Evolutionary conservation across 2,797 vertebrate genomes (phyloP), one percentile per base, ranked within the genome.

Genomic region (Gymnocypris eckloni): DNA sequence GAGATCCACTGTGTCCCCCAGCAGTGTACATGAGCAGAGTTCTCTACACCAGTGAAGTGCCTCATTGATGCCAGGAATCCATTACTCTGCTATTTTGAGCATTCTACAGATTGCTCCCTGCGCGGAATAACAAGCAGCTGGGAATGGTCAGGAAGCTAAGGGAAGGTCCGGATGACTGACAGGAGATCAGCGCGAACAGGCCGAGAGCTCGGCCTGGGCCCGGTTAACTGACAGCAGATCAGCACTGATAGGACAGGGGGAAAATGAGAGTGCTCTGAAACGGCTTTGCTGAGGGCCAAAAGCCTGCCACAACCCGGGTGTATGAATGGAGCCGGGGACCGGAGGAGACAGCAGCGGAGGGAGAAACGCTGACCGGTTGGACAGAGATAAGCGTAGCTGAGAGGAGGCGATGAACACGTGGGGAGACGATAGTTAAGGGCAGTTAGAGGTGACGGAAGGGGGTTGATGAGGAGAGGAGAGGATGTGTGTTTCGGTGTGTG

Each of bases 191-290:
- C 13, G 41, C 54, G 18, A 85, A 37, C 28, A 79, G 83, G 67
- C 67, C 9, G 77, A 85, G 67, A 85, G 52, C 54, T 72, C 52
- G 12, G 66, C 52, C 76, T 15, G 20, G 67, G 66, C 72, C 66
- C 16, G 22, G 67, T 78, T 87, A 84, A 89, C 79, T 89, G 88
- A 89, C 80, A 88, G 66, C 79, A 87, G 59, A 83, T 85, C 82
- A 77, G 83, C 43, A 13, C 25, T 81, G 75, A 85, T 67, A 78
- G 81, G 79, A 88, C 78, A 86, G 78, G 66, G 33, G 13, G 77
- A 80, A 85, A 85, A 85, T 80, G 52, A 83, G 76, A 64, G 72
- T 81, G 78, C 71, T 77, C 54, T 69, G 73, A 67, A 84, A 69
- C 61, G 37, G 25, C 83, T 72, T 85, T 85, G 83, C 76, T 80